Conservation (phyloP, 2,113 vertebrate genomes). For the Aptenodytes forsteri region DNA sequence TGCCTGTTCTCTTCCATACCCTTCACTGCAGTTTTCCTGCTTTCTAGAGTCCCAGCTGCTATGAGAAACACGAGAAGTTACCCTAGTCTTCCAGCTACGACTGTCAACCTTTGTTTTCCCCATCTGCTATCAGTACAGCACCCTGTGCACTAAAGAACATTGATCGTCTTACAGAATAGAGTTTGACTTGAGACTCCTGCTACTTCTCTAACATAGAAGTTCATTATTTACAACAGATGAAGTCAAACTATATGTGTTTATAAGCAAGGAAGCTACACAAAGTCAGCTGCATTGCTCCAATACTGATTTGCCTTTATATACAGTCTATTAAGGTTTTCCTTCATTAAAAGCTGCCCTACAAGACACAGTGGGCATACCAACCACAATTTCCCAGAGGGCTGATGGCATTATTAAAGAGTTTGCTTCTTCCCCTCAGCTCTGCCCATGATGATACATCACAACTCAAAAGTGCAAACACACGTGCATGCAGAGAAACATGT, state of each 20-base stretch:
- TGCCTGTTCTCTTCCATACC: background rate
- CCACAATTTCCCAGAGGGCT: background rate
- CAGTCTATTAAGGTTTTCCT: background rate
- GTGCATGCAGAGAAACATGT: rapidly evolving
- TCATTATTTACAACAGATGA: background rate
- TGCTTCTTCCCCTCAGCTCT: background rate
- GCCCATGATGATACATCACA: background rate
- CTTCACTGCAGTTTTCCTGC: background rate
- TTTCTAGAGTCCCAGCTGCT: background rate
- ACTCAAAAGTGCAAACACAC: background rate
- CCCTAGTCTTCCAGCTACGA: background rate
- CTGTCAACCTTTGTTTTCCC: background rate
- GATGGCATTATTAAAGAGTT: background rate
- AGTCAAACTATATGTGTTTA: background rate
- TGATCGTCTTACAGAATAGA: background rate
- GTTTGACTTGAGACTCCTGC: background rate
- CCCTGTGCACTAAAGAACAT: background rate
- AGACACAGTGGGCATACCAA: background rate
- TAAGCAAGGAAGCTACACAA: background rate
- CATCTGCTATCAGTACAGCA: background rate
- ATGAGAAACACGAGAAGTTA: background rate
- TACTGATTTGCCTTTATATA: background rate
- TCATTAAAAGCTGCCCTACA: background rate
- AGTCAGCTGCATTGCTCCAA: background rate
- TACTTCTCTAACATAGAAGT: background rate